Evolutionary conservation across 1,140 invertebrate species (phyloP), one percentile per base, ranked within the genome.

Genomic region (Galleria mellonella): DNA sequence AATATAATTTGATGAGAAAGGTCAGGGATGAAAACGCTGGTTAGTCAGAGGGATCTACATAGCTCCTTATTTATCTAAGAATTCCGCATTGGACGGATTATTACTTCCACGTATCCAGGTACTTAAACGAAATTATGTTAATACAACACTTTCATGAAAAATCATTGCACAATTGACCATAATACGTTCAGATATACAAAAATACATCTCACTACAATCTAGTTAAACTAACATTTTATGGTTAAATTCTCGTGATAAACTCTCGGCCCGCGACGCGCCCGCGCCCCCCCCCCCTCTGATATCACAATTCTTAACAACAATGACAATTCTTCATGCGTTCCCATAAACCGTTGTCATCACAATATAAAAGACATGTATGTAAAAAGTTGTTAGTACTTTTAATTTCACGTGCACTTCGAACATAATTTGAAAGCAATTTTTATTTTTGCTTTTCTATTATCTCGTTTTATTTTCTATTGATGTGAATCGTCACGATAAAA

Each of bases 131-230:
- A 63, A 59, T 44, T 47, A 35, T 62, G 54, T 39, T 45, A 43
- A 48, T 50, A 46, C 50, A n/a, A 62, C 43, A 47, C 44, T 56
- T 55, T 53, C 55, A 41, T 23, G 32, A 41, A 36, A 56, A 56
- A 50, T 60, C 51, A 55, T 57, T 43, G 43, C 31, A 27, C 57
- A 78, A 76, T 83, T 74, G 76, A 78, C 74, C 48, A 42, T n/a
- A n/a, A n/a, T 44, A 62, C 53, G 39, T 51, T 66, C 51, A 48
- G 57, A 58, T 53, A 72, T 83, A 83, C 67, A 83, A 83, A 83
- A 83, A 83, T 83, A 83, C 71, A 74, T 75, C 56, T 73, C 54
- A 51, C 73, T 81, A 81, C 62, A 46, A 66, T 57, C 70, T 75
- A 74, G 67, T 59, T 70, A 68, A 74, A 66, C 63, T 70, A 72